phyloP scores from a whole-genome alignment of 2,113 vertebrate genomes.

The Passerina amoena region DNA sequence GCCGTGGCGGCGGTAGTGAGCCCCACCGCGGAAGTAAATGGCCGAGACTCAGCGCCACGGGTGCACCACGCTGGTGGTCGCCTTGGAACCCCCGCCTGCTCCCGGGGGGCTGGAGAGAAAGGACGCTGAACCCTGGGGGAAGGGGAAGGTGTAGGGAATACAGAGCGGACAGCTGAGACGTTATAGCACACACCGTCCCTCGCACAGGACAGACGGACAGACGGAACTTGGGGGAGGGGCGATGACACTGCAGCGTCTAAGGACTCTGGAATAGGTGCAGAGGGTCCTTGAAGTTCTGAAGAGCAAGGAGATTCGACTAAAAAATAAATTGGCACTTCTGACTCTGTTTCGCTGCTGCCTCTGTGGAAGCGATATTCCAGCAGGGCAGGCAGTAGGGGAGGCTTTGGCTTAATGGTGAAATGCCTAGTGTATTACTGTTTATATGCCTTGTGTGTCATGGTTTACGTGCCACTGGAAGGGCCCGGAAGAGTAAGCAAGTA shows the following conservation, averaged over 20 bases:
- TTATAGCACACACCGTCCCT: fast-evolving
- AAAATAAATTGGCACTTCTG: fast-evolving
- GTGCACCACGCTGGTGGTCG: background rate
- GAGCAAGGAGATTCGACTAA: fast-evolving
- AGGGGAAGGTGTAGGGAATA: background rate
- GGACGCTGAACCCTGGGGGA: fast-evolving
- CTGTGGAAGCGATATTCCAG: background rate
- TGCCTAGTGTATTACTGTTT: background rate
- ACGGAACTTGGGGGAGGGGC: fast-evolving
- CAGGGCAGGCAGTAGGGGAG: background rate
- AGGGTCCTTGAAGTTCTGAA: fast-evolving
- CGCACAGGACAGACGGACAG: fast-evolving
- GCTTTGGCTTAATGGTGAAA: background rate
- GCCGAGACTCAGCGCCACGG: fast-evolving
- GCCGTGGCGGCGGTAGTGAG: too few species aligned
- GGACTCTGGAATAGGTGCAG: too few species aligned
- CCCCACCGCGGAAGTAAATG: background rate
- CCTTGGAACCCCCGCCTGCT: background rate
- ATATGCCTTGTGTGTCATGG: too few species aligned
- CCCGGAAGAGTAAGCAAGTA: too few species aligned
- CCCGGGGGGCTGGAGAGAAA: too few species aligned
- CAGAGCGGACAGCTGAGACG: fast-evolving
- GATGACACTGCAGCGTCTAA: fast-evolving
- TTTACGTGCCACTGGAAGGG: fast-evolving
- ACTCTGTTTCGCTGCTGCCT: background rate